Conservation (phyloP, 2,113 vertebrate species). For the Recurvirostra avosetta region DNA sequence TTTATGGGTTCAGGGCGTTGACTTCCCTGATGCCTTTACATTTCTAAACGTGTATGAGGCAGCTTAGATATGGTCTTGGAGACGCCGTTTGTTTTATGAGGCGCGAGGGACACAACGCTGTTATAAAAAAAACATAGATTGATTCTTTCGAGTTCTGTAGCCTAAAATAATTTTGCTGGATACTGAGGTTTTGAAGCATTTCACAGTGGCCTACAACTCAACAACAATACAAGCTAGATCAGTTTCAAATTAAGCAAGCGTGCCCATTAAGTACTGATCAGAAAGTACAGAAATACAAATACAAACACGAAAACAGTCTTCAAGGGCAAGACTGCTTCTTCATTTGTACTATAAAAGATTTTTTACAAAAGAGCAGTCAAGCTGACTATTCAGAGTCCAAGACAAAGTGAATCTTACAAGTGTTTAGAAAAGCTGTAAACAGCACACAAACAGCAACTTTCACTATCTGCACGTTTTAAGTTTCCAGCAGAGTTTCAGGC, state of each 20-base stretch:
- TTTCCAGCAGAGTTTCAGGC: not conserved
- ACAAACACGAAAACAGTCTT: not conserved
- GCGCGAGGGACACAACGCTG: not conserved
- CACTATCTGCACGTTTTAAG: not conserved
- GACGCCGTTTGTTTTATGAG: not conserved
- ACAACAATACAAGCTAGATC: not conserved
- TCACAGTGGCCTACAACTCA: not conserved
- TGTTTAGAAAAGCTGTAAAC: not conserved
- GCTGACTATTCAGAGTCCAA: not conserved
- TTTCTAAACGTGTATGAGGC: not conserved
- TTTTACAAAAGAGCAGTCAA: not conserved
- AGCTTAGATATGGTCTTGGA: not conserved
- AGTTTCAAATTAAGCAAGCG: not conserved
- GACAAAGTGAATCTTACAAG: not conserved
- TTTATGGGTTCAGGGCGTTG: not conserved
- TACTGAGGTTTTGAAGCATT: not conserved
- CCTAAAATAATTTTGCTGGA: not conserved
- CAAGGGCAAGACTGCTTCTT: not conserved
- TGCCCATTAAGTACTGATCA: not conserved
- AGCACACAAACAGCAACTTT: not conserved
- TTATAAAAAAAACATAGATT: not conserved
- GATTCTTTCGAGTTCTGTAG: not conserved
- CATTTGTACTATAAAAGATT: not conserved
- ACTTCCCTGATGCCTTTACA: not conserved
- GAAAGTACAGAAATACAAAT: not conserved